Conservation (phyloP, 2,113 vertebrate genomes). For the Pelecanus crispus region DNA sequence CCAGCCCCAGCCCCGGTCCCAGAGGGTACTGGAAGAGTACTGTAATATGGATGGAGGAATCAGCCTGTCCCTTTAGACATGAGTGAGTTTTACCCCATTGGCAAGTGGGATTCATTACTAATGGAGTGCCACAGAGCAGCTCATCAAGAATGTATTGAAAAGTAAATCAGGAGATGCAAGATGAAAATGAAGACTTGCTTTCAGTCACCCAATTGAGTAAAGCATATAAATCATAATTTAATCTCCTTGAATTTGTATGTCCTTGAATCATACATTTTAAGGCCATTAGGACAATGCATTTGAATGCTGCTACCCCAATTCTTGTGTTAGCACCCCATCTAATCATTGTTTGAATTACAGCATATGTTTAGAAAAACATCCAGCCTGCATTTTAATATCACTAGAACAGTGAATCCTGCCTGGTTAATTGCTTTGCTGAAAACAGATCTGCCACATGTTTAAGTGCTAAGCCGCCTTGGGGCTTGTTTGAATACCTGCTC, state of each 20-base stretch:
- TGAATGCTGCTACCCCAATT: neutral
- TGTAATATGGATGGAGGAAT: neutral
- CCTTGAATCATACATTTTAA: neutral
- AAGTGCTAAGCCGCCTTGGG: conserved; percentile 24
- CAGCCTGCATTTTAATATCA: neutral
- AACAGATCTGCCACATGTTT: neutral
- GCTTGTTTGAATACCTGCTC: conserved; percentile 46
- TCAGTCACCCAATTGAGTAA: neutral
- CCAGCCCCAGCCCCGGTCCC: neutral
- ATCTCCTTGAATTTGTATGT: neutral
- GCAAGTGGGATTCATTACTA: neutral
- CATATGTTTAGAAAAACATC: neutral
- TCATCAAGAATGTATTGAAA: neutral
- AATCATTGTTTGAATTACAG: neutral
- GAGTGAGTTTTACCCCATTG: neutral
- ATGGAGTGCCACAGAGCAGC: neutral
- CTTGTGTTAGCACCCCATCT: neutral
- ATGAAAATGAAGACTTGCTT: neutral
- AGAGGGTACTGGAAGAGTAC: neutral
- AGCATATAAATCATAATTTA: neutral
- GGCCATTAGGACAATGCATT: neutral
- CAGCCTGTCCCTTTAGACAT: neutral
- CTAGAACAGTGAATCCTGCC: neutral
- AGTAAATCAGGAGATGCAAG: neutral
- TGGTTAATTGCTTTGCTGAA: conserved; percentile 29